A percentile compares a stretch with the other conserved stretches of the same genome.
phyloP scores from a whole-genome alignment of 2,888 invertebrate genomes.

The Nephrotoma appendiculata region DNA sequence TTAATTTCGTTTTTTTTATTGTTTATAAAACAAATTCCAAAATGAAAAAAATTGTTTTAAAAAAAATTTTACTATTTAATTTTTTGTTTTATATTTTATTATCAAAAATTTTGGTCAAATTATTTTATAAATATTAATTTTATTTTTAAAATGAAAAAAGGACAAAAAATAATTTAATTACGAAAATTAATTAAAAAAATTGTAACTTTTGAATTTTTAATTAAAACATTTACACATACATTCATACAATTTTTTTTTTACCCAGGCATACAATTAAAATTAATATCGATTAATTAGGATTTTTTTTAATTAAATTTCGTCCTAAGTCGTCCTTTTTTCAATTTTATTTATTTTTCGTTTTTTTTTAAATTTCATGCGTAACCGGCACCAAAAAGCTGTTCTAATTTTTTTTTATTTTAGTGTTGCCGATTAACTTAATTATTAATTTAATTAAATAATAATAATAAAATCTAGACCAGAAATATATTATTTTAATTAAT shows the following conservation, averaged over 20 bases:
- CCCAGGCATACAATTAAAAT: background rate
- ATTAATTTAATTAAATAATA: background rate
- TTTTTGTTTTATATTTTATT: background rate
- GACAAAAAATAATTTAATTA: background rate
- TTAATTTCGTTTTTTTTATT: background rate
- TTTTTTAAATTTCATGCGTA: background rate
- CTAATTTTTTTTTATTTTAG: background rate
- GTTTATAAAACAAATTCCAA: background rate
- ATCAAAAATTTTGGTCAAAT: background rate
- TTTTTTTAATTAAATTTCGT: slow-evolving; percentile 8
- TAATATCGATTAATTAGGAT: background rate
- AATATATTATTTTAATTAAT: background rate
- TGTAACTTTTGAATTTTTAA: background rate
- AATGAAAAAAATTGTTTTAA: background rate
- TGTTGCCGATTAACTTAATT: background rate
- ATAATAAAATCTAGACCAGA: background rate
- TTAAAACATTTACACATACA: background rate
- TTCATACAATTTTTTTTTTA: background rate
- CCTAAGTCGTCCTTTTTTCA: slow-evolving; percentile 23
- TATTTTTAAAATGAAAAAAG: background rate
- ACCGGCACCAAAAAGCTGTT: background rate
- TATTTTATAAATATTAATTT: background rate
- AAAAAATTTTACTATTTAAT: background rate
- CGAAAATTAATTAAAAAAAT: background rate
- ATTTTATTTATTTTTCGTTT: background rate